Percentiles rank a stretch among this genome's conserved stretches.
Conservation (phyloP, 2,113 vertebrate genomes). For the Pseudolaguvia tuberculata region DNA sequence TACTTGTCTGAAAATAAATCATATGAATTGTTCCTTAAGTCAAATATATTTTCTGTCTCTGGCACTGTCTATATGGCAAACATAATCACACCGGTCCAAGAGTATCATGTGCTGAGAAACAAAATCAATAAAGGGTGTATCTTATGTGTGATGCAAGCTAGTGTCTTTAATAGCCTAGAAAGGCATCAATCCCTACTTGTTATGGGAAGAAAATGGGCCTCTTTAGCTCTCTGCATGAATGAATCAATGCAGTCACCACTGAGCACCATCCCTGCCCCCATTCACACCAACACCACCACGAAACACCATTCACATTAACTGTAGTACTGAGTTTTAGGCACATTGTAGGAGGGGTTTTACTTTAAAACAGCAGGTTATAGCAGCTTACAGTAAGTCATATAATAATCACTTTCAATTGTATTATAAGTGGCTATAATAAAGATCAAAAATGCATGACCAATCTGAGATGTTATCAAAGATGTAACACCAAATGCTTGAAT, state of each 20-base stretch:
- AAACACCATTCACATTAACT: not conserved
- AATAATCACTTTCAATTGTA: not conserved
- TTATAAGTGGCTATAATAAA: constrained; percentile 4
- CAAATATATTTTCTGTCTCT: not conserved
- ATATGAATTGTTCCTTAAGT: not conserved
- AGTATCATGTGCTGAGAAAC: not conserved
- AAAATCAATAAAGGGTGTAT: constrained; percentile 27
- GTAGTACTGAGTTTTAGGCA: not conserved
- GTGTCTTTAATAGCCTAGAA: constrained; percentile 34
- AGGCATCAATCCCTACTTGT: constrained; percentile 49
- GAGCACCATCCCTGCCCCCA: constrained; percentile 13
- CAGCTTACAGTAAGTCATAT: not conserved
- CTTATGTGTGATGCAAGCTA: constrained; percentile 18
- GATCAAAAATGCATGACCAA: not conserved
- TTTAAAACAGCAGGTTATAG: constrained; percentile 4
- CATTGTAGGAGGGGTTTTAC: not conserved
- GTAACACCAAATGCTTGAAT: constrained; percentile 11
- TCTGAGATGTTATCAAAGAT: not conserved
- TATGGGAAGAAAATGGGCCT: constrained; percentile 46
- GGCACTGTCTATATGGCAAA: constrained; percentile 1
- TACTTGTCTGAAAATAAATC: not conserved
- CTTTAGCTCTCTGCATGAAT: constrained; percentile 38
- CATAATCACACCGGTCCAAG: constrained; percentile 9
- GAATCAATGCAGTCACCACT: constrained; percentile 50
- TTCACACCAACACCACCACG: not conserved